These are phyloP conservation scores for Tupiocoris notatus DNA, from an alignment of 2,888 invertebrate genomes.

Conservation along the genomic window DNA sequence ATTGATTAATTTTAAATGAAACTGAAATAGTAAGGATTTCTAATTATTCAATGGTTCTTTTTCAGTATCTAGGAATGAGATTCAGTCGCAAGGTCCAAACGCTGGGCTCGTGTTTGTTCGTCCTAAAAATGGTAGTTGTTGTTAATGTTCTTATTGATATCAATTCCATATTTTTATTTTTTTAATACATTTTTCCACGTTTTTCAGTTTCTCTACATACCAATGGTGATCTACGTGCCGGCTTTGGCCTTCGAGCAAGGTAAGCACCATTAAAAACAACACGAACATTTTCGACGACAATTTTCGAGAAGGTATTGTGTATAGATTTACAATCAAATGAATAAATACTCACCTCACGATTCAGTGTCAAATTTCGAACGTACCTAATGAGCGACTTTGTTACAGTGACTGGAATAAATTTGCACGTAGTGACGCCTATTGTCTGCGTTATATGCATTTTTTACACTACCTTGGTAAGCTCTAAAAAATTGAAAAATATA, in stretches of 20 bases:
- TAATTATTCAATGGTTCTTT: too few relatives aligned
- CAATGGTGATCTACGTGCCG: conserved; percentile 84
- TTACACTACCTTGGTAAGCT: conserved; percentile 82
- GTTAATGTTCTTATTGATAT: not conserved
- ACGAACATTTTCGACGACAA: too few relatives aligned
- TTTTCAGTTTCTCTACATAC: conserved; percentile 65
- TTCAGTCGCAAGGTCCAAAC: conserved; percentile 68
- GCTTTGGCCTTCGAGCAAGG: conserved; percentile 82
- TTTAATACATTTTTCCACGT: too few relatives aligned
- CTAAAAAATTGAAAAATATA: too few relatives aligned
- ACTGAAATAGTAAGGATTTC: too few relatives aligned
- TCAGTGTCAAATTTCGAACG: too few relatives aligned
- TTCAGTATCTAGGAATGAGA: conserved; percentile 68
- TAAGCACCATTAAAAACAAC: conserved; percentile 55
- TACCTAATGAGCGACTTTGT: conserved; percentile 1
- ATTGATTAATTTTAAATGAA: too few relatives aligned
- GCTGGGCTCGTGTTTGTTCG: conserved; percentile 67
- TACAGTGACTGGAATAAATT: conserved; percentile 76
- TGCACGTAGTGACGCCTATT: conserved; percentile 74
- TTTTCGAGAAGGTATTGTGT: too few relatives aligned
- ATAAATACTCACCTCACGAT: not conserved
- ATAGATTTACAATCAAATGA: too few relatives aligned
- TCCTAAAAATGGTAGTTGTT: conserved; percentile 64
- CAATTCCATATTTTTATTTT: conserved; percentile 2
- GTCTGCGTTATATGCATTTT: conserved; percentile 87